A percentile compares a stretch with the other conserved stretches of the same genome.
Conservation (phyloP, 2,113 vertebrate species). For the Mesoclemmys tuberculata region DNA sequence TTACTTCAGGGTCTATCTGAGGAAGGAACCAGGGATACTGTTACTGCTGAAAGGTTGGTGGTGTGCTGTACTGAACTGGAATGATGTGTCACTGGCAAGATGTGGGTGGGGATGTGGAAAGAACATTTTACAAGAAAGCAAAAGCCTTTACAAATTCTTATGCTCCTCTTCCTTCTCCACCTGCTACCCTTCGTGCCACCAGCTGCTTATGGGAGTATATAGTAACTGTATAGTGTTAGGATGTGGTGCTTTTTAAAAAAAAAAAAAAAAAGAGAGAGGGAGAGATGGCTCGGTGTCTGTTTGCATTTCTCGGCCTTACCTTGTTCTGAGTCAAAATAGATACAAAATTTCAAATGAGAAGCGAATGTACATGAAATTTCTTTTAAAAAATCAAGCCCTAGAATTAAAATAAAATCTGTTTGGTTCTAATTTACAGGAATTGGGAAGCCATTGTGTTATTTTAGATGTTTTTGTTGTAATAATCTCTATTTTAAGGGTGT, state of each 20-base stretch:
- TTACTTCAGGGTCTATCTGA: not conserved
- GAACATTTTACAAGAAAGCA: not conserved
- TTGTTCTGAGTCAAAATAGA: not conserved
- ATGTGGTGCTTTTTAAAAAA: not conserved
- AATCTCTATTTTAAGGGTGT: rapidly evolving
- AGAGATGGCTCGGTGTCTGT: not conserved
- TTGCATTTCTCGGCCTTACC: not conserved
- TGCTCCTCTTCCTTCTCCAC: not conserved
- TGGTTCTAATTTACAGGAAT: not conserved
- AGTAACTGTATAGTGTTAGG: not conserved
- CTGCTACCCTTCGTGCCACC: not conserved
- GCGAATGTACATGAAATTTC: not conserved
- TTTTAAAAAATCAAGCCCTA: not conserved
- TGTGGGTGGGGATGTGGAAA: not conserved
- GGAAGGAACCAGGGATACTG: not conserved
- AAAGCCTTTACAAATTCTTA: not conserved
- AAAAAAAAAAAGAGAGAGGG: too few relatives aligned
- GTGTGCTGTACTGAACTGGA: not conserved
- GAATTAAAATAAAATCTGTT: not conserved
- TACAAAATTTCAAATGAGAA: not conserved
- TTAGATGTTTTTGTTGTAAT: not conserved
- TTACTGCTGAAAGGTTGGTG: not conserved
- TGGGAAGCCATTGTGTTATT: not conserved
- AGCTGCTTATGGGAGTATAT: not conserved
- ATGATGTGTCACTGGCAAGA: too few relatives aligned